Evolutionary conservation across 2,113 vertebrate species (phyloP).

Genomic region (Ibidorhyncha struthersii): DNA sequence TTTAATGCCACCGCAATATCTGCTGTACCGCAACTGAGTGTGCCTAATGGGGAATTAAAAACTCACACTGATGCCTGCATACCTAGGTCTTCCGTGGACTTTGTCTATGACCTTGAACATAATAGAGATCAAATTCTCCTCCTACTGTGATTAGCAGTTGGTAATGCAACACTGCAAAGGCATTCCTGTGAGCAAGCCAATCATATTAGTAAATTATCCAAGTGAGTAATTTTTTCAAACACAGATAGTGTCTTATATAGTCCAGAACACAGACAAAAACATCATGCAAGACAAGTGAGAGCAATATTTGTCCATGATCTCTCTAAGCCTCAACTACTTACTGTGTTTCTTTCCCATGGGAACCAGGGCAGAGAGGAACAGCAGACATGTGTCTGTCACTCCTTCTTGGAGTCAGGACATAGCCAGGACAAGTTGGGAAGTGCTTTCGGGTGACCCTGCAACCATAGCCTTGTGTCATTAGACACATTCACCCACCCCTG

Average conservation of each 20-base stretch:
- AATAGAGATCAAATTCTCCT: background rate
- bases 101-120: background rate
- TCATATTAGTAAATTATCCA: background rate
- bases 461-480: background rate
- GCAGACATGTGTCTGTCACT: fast-evolving
- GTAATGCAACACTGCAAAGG: background rate
- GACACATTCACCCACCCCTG: background rate
- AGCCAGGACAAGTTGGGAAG: background rate
- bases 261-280: background rate
- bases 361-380: background rate
- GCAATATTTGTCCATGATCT: background rate
- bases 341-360: background rate
- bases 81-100: background rate
- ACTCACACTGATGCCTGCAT: background rate
- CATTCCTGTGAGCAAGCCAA: background rate
- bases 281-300: background rate
- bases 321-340: background rate
- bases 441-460: background rate
- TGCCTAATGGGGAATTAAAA: background rate
- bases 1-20: background rate
- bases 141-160: background rate
- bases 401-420: fast-evolving
- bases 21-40: background rate
- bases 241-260: fast-evolving
- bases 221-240: background rate